phyloP scores from a whole-genome alignment of 2,113 vertebrate species.

The Archocentrus centrarchus region DNA sequence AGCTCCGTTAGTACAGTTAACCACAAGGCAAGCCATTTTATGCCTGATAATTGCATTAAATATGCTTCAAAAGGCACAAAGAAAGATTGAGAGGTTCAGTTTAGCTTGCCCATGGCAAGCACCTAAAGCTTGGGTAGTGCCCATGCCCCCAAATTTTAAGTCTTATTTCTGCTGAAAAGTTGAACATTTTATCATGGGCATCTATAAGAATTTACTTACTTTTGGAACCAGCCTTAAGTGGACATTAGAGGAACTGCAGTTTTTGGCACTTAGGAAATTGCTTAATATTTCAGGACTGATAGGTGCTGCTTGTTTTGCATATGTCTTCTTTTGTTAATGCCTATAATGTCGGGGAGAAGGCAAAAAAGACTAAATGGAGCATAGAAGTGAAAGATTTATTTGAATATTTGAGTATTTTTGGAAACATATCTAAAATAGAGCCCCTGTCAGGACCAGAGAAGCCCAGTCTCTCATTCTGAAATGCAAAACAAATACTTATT shows the following conservation, averaged over 20 bases:
- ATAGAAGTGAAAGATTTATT: neutral
- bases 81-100: neutral
- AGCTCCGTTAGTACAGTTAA: neutral
- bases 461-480: neutral
- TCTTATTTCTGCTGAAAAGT: too few relatives aligned
- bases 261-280: too few relatives aligned
- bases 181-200: too few relatives aligned
- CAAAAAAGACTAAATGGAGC: neutral
- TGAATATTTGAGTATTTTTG: neutral
- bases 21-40: neutral
- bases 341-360: neutral
- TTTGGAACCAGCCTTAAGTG: too few relatives aligned
- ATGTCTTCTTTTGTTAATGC: neutral
- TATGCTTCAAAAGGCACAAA: neutral
- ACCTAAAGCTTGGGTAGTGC: too few relatives aligned
- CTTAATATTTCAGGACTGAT: neutral
- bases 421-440: neutral
- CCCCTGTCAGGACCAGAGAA: neutral
- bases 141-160: too few relatives aligned
- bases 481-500: conserved; percentile 5
- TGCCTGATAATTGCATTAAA: neutral
- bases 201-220: too few relatives aligned
- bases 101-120: neutral
- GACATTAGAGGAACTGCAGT: too few relatives aligned
- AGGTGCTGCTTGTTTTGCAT: neutral